phyloP scores from a whole-genome alignment of 2,888 invertebrate species.

The Athrips mouffetella region DNA sequence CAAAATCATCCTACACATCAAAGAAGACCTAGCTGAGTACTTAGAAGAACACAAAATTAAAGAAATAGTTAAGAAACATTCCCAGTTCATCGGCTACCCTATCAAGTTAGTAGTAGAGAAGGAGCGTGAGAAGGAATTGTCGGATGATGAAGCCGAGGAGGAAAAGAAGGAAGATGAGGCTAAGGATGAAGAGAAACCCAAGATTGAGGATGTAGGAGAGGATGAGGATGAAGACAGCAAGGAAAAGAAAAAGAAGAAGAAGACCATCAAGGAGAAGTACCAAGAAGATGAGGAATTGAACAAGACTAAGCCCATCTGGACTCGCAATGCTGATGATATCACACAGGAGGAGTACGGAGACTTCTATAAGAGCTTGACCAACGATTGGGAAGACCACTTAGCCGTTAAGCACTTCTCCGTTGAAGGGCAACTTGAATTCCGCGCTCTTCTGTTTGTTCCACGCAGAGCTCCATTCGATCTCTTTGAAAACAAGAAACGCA shows the following conservation, averaged over 20 bases:
- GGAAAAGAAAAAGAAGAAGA: constrained; percentile 93
- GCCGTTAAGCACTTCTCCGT: constrained; percentile 97
- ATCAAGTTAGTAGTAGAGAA: constrained; percentile 97
- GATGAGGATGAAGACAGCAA: constrained; percentile 86
- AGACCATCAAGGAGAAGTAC: constrained; percentile 98
- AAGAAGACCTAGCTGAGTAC: constrained; percentile 97
- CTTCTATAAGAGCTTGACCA: constrained; percentile 98
- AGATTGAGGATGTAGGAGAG: constrained; percentile 84
- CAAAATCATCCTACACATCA: constrained; percentile 94
- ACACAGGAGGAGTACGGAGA: constrained; percentile 98
- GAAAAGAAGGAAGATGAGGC: constrained; percentile 81
- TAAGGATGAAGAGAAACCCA: constrained; percentile 80
- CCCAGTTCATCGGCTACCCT: constrained; percentile 99
- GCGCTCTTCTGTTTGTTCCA: constrained; percentile 94
- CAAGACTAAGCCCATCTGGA: constrained; percentile 99
- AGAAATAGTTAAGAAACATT: constrained; percentile 99
- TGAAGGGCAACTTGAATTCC: constrained; percentile 96
- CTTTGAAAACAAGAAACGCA: constrained; percentile 98
- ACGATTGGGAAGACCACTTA: constrained; percentile 98
- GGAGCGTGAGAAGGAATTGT: constrained; percentile 97
- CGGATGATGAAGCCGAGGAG: constrained; percentile 93
- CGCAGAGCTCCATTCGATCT: constrained; percentile 97
- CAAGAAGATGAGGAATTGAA: constrained; percentile 98
- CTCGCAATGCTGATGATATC: constrained; percentile 97
- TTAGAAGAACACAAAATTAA: constrained; percentile 96